Percentiles rank a stretch among this genome's conserved stretches.
These are phyloP conservation scores for Drosophila bifasciata DNA, from an alignment of 1,140 invertebrate species.

Conservation along the genomic window DNA sequence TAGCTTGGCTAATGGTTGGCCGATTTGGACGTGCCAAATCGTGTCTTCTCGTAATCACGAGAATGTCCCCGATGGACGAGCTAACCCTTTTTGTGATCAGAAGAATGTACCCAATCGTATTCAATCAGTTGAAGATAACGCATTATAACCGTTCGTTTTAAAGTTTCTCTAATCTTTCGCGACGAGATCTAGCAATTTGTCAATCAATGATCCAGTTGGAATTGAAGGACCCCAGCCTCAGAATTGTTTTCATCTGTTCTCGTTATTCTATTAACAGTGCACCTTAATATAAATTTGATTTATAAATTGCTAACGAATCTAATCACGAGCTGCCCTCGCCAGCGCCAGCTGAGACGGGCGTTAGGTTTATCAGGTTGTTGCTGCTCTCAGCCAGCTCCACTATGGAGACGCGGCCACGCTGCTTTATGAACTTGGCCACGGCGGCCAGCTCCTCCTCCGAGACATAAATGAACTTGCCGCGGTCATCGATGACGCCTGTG, in stretches of 20 bases:
- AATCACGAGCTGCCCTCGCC: conserved; percentile 41
- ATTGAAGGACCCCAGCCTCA: background rate
- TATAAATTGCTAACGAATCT: conserved; percentile 61
- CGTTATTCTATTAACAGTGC: conserved; percentile 49
- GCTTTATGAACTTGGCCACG: conserved; percentile 98
- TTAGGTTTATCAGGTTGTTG: conserved; percentile 95
- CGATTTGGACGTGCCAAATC: too few relatives aligned
- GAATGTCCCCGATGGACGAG: too few relatives aligned
- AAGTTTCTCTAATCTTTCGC: too few relatives aligned
- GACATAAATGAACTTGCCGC: conserved; percentile 99
- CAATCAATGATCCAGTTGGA: too few relatives aligned
- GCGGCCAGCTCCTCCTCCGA: conserved; percentile 94
- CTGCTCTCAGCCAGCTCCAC: conserved; percentile 96
- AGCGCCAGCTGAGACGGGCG: conserved; percentile 84
- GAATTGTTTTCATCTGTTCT: conserved; percentile 20
- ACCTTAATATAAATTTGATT: conserved; percentile 48
- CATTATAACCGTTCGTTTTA: too few relatives aligned
- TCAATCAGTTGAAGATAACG: too few relatives aligned
- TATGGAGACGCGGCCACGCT: conserved; percentile 97
- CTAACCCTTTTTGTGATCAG: too few relatives aligned
- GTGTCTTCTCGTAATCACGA: too few relatives aligned
- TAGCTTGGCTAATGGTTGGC: too few relatives aligned
- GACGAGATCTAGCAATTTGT: too few relatives aligned
- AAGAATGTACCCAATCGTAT: too few relatives aligned
- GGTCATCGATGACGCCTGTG: conserved; percentile 98